Conservation (phyloP, 30 jellyfish, hydroid and myxozoan genomes). For the Turritopsis dohrnii region DNA sequence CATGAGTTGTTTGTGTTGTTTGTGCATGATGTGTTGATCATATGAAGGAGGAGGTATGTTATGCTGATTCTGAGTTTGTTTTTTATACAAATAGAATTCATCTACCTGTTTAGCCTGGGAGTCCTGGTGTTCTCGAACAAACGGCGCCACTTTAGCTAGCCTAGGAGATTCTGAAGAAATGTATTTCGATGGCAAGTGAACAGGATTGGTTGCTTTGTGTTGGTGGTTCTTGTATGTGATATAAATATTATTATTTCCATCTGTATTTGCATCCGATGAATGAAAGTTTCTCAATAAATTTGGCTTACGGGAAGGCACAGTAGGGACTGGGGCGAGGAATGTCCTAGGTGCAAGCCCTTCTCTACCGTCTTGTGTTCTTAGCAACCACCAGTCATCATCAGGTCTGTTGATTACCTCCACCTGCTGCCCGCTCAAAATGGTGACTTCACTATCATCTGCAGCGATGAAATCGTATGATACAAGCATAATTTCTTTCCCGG, state of each 20-base stretch:
- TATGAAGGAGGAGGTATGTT: neutral
- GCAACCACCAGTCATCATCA: slow-evolving; percentile 18
- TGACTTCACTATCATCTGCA: slow-evolving; percentile 12
- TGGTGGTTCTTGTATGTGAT: neutral
- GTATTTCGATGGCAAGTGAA: neutral
- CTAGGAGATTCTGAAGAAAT: neutral
- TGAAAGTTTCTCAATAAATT: neutral
- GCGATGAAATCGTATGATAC: slow-evolving; percentile 6
- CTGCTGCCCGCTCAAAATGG: slow-evolving; percentile 1
- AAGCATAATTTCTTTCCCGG: neutral
- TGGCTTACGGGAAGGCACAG: slow-evolving; percentile 6
- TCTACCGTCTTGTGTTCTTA: neutral
- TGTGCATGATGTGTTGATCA: neutral
- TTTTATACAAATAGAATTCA: neutral
- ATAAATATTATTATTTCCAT: neutral
- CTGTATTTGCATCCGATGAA: neutral
- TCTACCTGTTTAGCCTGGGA: neutral
- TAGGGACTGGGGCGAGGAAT: neutral
- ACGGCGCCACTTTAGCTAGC: slow-evolving; percentile 5
- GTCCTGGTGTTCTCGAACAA: neutral
- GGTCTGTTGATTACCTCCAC: slow-evolving; percentile 1
- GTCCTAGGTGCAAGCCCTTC: neutral
- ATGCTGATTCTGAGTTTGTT: neutral
- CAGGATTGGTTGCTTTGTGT: neutral
- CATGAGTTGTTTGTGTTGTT: slow-evolving; percentile 11